These are phyloP conservation scores for Jacana jacana DNA, from an alignment of 2,113 vertebrate species.

Conservation along the genomic window DNA sequence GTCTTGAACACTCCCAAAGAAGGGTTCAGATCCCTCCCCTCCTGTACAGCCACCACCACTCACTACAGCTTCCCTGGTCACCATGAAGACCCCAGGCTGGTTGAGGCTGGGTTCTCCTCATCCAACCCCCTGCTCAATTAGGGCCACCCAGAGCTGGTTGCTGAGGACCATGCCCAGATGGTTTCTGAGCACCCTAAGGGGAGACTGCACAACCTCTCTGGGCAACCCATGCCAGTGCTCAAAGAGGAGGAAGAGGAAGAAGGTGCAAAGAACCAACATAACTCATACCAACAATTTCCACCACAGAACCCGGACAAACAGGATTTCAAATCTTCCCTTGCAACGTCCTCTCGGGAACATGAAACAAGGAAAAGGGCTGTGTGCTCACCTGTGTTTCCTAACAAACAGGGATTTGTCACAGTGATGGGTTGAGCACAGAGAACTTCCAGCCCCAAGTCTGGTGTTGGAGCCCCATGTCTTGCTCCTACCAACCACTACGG, in stretches of 20 bases:
- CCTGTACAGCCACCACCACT: neutral
- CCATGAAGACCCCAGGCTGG: neutral
- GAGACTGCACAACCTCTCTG: neutral
- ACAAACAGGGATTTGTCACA: neutral
- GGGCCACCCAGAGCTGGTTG: neutral
- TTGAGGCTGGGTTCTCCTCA: neutral
- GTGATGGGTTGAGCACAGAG: fast-evolving
- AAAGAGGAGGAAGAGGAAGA: neutral
- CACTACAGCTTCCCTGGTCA: neutral
- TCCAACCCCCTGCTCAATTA: neutral
- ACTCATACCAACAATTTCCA: neutral
- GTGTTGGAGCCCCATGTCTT: neutral
- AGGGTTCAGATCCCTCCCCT: neutral
- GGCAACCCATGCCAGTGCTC: neutral
- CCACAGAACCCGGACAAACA: neutral
- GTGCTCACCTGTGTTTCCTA: neutral
- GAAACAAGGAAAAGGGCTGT: fast-evolving
- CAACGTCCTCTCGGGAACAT: neutral
- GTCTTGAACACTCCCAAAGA: too few species aligned
- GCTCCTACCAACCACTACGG: neutral
- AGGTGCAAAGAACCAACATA: neutral
- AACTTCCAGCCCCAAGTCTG: too few species aligned
- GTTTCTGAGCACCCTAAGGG: neutral
- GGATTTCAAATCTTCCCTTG: neutral
- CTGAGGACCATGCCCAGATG: neutral